Base-by-base conservation (phyloP, 2,888 invertebrate genomes). In the Tetranychus truncatus region DNA sequence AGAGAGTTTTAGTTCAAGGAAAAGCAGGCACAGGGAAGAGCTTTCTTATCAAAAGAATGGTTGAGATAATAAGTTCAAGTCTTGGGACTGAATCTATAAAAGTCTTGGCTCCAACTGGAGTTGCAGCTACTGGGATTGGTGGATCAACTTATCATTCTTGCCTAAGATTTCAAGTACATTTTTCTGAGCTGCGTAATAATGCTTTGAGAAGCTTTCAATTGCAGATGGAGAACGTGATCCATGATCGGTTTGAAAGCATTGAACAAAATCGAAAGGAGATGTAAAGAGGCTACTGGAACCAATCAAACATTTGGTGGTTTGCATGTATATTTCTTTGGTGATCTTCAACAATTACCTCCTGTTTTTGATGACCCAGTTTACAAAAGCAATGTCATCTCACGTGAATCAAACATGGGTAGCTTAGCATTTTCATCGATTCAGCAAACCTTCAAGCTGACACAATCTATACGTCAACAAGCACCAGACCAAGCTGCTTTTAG, bases 81-180 rank as follows among this genome's bases (percentile, higher is more conserved):
- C 21, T 67, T 67, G 18, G n/a, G 1, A 7, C n/a, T 20, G 67
- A 67, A 8, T 4, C 69, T n/a, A 20, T 20, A 18, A n/a, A 24
- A 69, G 69, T 69, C 11, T 69, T 20, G 11, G 69, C 69, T 69
- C 21, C 69, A 69, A 69, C 69, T 24, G 69, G 69, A 6, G 69
- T 24, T 4, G 69, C 21, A 6, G 69, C 69, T 6, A 24, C 24
- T 4, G 20, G 20, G 15, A 69, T 69, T n/a, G 18, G 11, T 11
- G 69, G 69, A 1, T 9, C 20, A n/a, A 69, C 69, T 9, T 24
- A 24, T 9, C 69, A 69, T 24, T 69, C 69, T 5, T 20, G 15
- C 6, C 8, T 69, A 0, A 18, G 21, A n/a, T 6, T 69, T 1
- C 69, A 20, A 9, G 6, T 18, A 0, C 15, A 69, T 3, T 20